Evolutionary conservation across 2,888 invertebrate genomes (phyloP), one percentile per base, ranked within the genome.

Genomic region (Sabellastarte sp.): DNA sequence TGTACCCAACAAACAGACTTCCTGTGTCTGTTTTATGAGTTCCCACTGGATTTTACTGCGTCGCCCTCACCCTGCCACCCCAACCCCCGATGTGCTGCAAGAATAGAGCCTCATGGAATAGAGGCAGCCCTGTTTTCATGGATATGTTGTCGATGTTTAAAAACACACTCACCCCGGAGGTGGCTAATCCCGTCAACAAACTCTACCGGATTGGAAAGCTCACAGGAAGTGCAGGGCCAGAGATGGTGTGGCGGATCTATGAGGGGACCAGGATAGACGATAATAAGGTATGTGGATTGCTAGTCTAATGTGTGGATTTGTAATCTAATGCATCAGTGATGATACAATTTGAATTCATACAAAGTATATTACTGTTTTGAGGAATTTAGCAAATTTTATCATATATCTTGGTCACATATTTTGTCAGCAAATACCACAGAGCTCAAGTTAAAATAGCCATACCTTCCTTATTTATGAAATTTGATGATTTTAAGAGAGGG

Each of bases 181-280:
- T 84, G 67, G 78, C 75, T 56, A 86, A 86, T 73, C 93, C 95
- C 50, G 93, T 96, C 78, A 88, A 90, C 80, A 90, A 92, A 79
- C 90, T 90, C 85, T 96, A 91, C 84, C 92, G 93, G 74, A 89
- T 95, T 71, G 92, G 93, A 60, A 90, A 91, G 77, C 92, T 92
- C 80, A 87, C 87, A 61, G 89, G 89, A 63, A 90, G 90, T 64
- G 91, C 90, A 1, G 96, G 96, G 0, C 94, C 94, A 0, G 94
- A 94, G 76, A 87, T 93, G 72, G 89, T 93, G 57, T 96, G 96
- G 96, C 90, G 90, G 78, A 91, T 96, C 69, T 92, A 93, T 83
- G 94, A 95, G 74, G 95, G 92, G 1, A 90, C 89, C 78, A 87
- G 93, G 74, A 93, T 93, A 84, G 90, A 89, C 70, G 95, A 96